These are phyloP conservation scores for Coelinius sp. DNA, from an alignment of 2,888 invertebrate genomes.

Conservation along the genomic window DNA sequence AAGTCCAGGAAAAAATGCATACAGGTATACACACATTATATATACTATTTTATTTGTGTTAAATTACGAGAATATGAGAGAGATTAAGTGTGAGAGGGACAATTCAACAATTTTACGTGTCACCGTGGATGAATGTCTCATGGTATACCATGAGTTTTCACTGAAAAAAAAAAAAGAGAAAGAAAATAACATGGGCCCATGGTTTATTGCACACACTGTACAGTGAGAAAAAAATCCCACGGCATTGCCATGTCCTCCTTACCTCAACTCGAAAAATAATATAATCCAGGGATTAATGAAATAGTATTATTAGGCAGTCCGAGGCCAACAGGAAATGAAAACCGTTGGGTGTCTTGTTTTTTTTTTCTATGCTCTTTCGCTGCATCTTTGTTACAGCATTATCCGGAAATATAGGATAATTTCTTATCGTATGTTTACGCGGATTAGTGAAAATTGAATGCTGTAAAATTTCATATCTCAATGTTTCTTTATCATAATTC, in stretches of 20 bases:
- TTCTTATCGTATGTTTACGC: neutral
- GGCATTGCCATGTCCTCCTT: constrained; percentile 15
- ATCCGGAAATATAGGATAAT: constrained; percentile 2
- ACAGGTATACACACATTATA: neutral
- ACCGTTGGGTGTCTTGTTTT: neutral
- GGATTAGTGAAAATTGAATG: neutral
- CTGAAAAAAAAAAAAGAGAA: neutral
- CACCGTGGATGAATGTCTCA: neutral
- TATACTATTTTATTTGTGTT: neutral
- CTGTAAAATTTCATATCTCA: neutral
- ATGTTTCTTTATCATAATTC: neutral
- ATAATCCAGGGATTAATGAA: constrained; percentile 12
- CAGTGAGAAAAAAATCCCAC: constrained; percentile 22
- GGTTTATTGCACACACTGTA: neutral
- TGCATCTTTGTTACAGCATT: neutral
- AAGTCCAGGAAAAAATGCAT: constrained; percentile 9
- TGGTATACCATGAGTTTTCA: neutral
- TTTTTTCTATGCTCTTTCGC: neutral
- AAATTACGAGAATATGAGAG: neutral
- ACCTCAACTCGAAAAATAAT: constrained; percentile 18
- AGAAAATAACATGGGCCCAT: neutral
- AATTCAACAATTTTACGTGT: constrained; percentile 4
- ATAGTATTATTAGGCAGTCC: constrained; percentile 1
- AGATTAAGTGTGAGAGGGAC: too few relatives aligned
- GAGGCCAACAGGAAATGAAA: constrained; percentile 11